Evolutionary conservation across 2,888 invertebrate species (phyloP).

Genomic region (Drosophila leonis): DNA sequence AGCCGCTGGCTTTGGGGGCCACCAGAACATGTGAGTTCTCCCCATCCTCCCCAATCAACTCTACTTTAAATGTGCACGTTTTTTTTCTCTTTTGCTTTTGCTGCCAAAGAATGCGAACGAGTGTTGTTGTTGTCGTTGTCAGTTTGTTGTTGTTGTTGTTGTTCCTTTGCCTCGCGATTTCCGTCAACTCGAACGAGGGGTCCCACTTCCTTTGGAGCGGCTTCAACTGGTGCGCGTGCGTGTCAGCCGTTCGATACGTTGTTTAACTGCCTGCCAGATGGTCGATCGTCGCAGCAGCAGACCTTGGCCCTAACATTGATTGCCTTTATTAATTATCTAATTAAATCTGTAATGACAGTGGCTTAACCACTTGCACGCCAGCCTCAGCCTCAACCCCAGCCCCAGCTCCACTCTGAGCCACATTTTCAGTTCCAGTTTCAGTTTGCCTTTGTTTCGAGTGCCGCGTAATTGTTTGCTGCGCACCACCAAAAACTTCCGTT

Average conservation of each 20-base stretch:
- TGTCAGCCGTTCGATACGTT: constrained; percentile 52
- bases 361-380: constrained; percentile 53
- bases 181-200: constrained; percentile 60
- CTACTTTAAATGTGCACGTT: constrained; percentile 71
- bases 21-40: constrained; percentile 48
- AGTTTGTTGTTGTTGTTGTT: constrained; percentile 32
- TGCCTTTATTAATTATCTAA: constrained; percentile 82
- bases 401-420: background rate
- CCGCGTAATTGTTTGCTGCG: constrained; percentile 70
- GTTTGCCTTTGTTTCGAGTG: constrained; percentile 48
- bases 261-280: constrained; percentile 63
- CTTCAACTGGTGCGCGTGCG: constrained; percentile 68
- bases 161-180: constrained; percentile 68
- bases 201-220: constrained; percentile 72
- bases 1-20: constrained; percentile 12
- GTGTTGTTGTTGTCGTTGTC: constrained; percentile 37
- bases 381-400: background rate
- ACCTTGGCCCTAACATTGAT: constrained; percentile 62
- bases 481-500: constrained; percentile 72
- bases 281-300: constrained; percentile 32
- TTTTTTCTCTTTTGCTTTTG: constrained; percentile 23
- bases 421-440: background rate
- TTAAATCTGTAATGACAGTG: constrained; percentile 78
- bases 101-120: constrained; percentile 63
- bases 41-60: constrained; percentile 66